These are phyloP conservation scores for Eupeodes latifasciatus DNA, from an alignment of 2,888 invertebrate species.

Conservation along the genomic window DNA sequence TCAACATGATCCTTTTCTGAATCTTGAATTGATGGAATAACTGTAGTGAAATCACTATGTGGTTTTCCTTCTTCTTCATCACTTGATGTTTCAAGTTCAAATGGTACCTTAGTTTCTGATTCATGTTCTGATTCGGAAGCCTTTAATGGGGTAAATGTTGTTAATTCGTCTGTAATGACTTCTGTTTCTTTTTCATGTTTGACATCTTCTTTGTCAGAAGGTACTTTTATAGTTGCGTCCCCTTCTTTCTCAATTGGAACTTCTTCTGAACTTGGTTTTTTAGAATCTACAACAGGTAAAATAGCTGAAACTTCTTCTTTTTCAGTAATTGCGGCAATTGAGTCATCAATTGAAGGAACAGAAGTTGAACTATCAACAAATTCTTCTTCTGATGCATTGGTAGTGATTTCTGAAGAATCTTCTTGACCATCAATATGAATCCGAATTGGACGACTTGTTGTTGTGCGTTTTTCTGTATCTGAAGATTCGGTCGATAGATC, in stretches of 20 bases:
- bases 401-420: slow-evolving; percentile 55
- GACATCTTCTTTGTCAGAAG: slow-evolving; percentile 16
- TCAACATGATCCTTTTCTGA: not conserved
- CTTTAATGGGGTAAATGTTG: not conserved
- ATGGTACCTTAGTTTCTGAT: not conserved
- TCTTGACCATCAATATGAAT: slow-evolving; percentile 22
- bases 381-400: slow-evolving; percentile 54
- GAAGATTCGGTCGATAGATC: slow-evolving; percentile 23
- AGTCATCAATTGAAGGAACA: not conserved
- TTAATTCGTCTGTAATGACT: not conserved
- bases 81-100: too few species aligned
- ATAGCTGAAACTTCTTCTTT: not conserved
- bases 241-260: slow-evolving; percentile 10
- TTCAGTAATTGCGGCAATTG: slow-evolving; percentile 62
- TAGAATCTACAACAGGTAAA: slow-evolving; percentile 4
- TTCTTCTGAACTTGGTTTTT: slow-evolving; percentile 15
- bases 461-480: slow-evolving; percentile 4
- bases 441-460: slow-evolving; percentile 14
- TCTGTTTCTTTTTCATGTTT: slow-evolving; percentile 3
- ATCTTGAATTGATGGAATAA: not conserved
- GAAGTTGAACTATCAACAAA: slow-evolving; percentile 1
- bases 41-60: slow-evolving; percentile 74
- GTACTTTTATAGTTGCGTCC: slow-evolving; percentile 33
- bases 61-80: not conserved
- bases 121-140: not conserved